Percentiles rank a stretch among this genome's conserved stretches.
Evolutionary conservation across 2,888 invertebrate species (phyloP).

Genomic region (Hypercompe scribonia): DNA sequence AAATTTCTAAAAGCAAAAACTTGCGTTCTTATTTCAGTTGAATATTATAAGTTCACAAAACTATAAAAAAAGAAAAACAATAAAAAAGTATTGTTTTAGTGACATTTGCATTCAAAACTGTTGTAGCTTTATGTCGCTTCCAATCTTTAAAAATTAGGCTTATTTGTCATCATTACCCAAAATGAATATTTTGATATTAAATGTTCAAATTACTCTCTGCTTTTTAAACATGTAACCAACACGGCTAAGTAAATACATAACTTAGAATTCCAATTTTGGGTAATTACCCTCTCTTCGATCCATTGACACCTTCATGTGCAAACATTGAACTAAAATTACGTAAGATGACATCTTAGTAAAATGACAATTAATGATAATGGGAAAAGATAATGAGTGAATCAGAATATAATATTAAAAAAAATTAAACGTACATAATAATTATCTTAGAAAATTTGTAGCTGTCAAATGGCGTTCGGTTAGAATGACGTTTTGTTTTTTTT

Average conservation of each 20-base stretch:
- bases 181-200: neutral
- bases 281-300: neutral
- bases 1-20: no score
- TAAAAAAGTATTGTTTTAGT: neutral
- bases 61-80: neutral
- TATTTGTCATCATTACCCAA: neutral
- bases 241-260: conserved; percentile 10
- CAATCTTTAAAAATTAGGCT: neutral
- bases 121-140: neutral
- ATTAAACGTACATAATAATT: no score
- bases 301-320: neutral
- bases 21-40: no score
- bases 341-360: neutral
- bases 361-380: neutral
- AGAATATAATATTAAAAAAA: no score
- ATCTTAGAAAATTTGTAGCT: no score
- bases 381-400: no score
- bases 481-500: no score
- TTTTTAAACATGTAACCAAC: neutral
- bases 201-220: neutral
- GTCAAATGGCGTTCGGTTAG: no score
- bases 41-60: neutral
- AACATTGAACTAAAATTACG: neutral
- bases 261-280: conserved; percentile 7
- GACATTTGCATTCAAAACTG: neutral